phyloP scores from a whole-genome alignment of 2,797 vertebrate genomes.

The Cygnus olor region DNA sequence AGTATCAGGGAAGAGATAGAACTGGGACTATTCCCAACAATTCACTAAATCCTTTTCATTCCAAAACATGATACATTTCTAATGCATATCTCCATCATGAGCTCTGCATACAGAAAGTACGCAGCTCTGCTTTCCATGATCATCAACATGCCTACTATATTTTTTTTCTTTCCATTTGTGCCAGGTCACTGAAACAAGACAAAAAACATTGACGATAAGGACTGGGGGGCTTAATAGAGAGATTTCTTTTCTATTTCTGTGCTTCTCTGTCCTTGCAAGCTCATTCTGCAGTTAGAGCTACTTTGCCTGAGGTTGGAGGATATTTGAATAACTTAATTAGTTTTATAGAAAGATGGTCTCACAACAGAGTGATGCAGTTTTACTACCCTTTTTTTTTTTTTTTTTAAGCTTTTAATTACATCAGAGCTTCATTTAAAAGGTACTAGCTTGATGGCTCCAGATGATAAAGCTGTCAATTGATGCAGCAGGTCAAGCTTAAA shows the following conservation, averaged over 20 bases:
- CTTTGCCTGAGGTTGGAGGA: background rate
- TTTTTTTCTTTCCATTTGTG: slow-evolving; percentile 40
- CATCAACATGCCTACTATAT: background rate
- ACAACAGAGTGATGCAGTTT: background rate
- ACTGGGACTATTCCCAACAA: slow-evolving; percentile 2
- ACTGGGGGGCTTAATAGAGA: background rate
- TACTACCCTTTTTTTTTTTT: background rate
- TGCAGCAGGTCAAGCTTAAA: background rate
- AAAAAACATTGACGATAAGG: slow-evolving; percentile 18
- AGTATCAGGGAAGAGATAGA: slow-evolving; percentile 39
- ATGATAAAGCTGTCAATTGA: background rate
- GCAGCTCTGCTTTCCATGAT: background rate
- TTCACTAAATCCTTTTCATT: slow-evolving; percentile 39
- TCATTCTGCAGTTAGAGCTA: background rate
- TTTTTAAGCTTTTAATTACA: background rate
- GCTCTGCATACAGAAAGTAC: slow-evolving; percentile 11
- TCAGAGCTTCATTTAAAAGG: background rate
- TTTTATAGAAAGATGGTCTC: background rate
- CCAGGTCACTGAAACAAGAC: slow-evolving; percentile 50
- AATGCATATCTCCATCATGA: background rate
- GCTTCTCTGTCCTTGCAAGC: background rate
- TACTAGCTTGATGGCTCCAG: background rate
- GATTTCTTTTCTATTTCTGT: background rate
- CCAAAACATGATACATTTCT: slow-evolving; percentile 29
- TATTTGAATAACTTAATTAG: background rate